phyloP scores from a whole-genome alignment of 2,888 invertebrate genomes.

The Cephonodes hylas region DNA sequence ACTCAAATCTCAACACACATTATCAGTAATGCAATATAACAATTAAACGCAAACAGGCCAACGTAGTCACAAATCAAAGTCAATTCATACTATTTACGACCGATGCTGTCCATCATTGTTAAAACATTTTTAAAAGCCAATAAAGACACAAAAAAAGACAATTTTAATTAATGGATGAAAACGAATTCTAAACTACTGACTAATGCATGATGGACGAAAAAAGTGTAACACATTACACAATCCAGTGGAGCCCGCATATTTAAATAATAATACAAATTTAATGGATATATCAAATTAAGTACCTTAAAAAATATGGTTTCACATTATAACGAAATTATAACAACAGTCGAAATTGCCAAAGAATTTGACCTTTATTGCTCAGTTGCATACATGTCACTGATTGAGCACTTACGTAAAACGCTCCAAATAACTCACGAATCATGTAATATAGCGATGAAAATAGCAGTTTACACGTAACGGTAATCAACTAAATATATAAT shows the following conservation, averaged over 20 bases:
- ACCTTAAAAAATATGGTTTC: background rate
- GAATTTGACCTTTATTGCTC: slow-evolving; percentile 45
- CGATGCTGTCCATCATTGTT: background rate
- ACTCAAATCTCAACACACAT: slow-evolving; percentile 22
- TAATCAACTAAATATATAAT: slow-evolving; percentile 4
- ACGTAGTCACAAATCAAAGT: slow-evolving; percentile 50
- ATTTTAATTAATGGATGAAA: background rate
- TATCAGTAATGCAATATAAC: slow-evolving; percentile 47
- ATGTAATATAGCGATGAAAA: slow-evolving; percentile 46
- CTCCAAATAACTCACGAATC: slow-evolving; percentile 59
- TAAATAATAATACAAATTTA: background rate
- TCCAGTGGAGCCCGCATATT: background rate
- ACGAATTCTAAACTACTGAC: background rate
- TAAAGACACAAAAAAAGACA: background rate
- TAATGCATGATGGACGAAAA: background rate
- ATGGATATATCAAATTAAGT: background rate
- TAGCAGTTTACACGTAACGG: slow-evolving; percentile 32
- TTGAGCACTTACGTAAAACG: slow-evolving; percentile 64
- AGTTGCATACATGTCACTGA: slow-evolving; percentile 49
- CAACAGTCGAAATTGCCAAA: slow-evolving; percentile 26
- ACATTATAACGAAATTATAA: background rate
- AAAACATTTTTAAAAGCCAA: background rate
- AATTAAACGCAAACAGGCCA: slow-evolving; percentile 53
- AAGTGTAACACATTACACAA: background rate
- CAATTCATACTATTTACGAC: slow-evolving; percentile 35